Conservation (phyloP, 2,797 vertebrate genomes). For the Mus caroli region DNA sequence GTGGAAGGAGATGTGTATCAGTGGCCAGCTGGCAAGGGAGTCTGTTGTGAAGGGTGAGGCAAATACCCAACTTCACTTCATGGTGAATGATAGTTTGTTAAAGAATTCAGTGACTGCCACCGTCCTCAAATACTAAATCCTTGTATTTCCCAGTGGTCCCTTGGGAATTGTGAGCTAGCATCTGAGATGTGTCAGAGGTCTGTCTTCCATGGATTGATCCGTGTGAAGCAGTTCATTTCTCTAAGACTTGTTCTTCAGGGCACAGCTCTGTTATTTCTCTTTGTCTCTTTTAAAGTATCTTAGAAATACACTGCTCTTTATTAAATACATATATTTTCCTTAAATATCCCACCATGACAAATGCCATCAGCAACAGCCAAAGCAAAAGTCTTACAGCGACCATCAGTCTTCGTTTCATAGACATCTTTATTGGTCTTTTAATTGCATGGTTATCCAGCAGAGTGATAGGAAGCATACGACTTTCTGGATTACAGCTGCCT, state of each 20-base stretch:
- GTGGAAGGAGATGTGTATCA: rapidly evolving
- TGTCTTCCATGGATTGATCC: background rate
- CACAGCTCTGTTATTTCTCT: background rate
- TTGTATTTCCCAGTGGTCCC: background rate
- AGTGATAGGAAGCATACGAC: background rate
- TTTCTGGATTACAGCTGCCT: background rate
- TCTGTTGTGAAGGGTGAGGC: background rate
- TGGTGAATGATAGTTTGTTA: background rate
- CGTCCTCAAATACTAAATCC: background rate
- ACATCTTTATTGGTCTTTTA: background rate
- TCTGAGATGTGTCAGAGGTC: background rate
- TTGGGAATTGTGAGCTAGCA: background rate
- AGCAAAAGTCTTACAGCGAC: background rate
- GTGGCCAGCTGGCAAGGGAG: background rate
- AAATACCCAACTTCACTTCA: background rate
- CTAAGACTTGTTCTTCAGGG: background rate
- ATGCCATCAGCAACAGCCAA: background rate
- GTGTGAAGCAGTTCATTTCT: background rate
- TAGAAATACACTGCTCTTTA: background rate
- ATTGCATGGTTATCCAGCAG: background rate
- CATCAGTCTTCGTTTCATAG: background rate
- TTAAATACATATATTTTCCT: background rate
- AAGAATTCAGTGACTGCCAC: background rate
- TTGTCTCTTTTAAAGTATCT: slow-evolving; percentile 8
- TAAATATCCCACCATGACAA: background rate